Base-by-base conservation (phyloP, 2,113 vertebrate species). In the Ctenodactylus gundi region DNA sequence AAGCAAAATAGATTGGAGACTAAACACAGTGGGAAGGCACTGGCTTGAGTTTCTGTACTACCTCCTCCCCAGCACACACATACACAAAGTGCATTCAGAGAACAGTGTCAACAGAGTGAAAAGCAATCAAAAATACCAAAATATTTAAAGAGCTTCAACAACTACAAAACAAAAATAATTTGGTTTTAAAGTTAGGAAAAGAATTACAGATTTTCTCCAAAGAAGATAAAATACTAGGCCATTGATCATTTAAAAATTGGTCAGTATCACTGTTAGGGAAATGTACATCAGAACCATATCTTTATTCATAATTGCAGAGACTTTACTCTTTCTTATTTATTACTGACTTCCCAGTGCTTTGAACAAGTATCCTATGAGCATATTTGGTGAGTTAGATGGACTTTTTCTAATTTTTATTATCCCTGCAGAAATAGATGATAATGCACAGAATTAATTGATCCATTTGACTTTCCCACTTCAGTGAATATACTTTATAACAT, bases 321-420 rank as follows among this genome's bases (percentile, higher is more conserved):
- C 58, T 65, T 55, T 68, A 72, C 21, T 60, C 53, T 90, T 0
- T 86, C 49, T 94, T 81, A n/a, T 58, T 91, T 21, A 85, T 25
- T n/a, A 31, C 46, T 83, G 27, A 81, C 23, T 67, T 93, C 25
- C 31, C 10, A 87, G 44, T 68, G 51, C 60, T 91, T 88, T 65
- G 27, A 58, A 80, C n/a, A 7, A 70, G 17, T 68, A 6, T 58
- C 83, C 29, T 85, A 1, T 87, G 44, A 81, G n/a, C n/a, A n/a
- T 84, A 64, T 88, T 58, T 90, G 49, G 39, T 77, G 49, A 86
- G 62, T 88, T 77, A 85, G 34, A 78, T 57, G 57, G 94, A 80
- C 39, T 73, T 94, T 34, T 64, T 87, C 3, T 94, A 78, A 55
- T 89, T 89, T 55, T 49, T 92, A 11, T 93, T 23, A 96, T 91